Evolutionary conservation across 1,140 invertebrate species (phyloP).

Genomic region (Campoletis sonorensis): DNA sequence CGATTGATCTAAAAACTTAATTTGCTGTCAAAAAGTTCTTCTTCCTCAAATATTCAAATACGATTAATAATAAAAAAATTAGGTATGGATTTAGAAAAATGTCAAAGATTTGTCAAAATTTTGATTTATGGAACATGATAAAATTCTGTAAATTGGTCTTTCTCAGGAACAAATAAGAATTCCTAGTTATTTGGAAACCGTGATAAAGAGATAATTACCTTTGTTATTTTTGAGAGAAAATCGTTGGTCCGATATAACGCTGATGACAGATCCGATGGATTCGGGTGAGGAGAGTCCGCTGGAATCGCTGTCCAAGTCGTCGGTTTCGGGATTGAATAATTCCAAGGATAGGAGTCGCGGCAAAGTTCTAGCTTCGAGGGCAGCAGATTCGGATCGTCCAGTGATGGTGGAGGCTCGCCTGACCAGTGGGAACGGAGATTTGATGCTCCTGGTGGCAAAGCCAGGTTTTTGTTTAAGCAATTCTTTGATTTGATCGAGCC

Average conservation of each 20-base stretch:
- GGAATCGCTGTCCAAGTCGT: constrained; percentile 93
- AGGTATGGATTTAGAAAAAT: no score
- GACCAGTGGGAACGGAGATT: constrained; percentile 79
- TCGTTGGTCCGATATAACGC: constrained; percentile 76
- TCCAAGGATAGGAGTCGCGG: constrained; percentile 88
- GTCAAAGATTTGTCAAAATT: no score
- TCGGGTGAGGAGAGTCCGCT: constrained; percentile 91
- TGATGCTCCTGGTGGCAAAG: constrained; percentile 65
- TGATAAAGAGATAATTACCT: neutral
- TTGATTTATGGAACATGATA: no score
- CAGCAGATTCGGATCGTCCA: constrained; percentile 73
- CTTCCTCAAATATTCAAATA: no score
- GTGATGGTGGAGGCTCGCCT: constrained; percentile 77
- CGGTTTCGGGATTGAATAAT: constrained; percentile 92
- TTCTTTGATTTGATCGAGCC: constrained; percentile 83
- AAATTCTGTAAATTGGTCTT: no score
- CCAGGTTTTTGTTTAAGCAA: constrained; percentile 81
- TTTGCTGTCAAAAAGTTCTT: no score
- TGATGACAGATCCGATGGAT: constrained; percentile 90
- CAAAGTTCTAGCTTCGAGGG: constrained; percentile 75
- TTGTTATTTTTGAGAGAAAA: constrained; percentile 57
- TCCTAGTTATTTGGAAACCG: no score
- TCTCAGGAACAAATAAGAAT: no score
- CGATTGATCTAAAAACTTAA: no score
- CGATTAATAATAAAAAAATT: no score